Conservation (phyloP, 2,888 invertebrate species). For the Cataglyphis cursor region DNA sequence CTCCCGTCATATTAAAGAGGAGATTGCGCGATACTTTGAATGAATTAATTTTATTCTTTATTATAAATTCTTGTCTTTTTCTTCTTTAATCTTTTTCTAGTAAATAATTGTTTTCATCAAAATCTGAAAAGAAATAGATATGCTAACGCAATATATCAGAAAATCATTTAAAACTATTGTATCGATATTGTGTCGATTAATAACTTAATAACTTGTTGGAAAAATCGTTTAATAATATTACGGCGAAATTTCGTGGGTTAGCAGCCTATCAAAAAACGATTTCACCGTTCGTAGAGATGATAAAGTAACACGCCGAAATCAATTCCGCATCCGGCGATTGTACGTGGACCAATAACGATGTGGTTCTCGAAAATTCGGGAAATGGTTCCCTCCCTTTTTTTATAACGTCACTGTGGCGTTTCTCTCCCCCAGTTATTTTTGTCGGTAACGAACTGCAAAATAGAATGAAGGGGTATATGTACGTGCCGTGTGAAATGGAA, state of each 20-base stretch:
- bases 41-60: neutral
- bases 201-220: constrained; percentile 16
- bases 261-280: constrained; percentile 53
- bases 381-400: constrained; percentile 39
- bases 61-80: neutral
- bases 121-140: neutral
- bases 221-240: constrained; percentile 38
- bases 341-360: constrained; percentile 53
- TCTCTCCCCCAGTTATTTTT: constrained; percentile 46
- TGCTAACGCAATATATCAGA: neutral
- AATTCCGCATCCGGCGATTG: constrained; percentile 51
- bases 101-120: neutral
- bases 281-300: constrained; percentile 49
- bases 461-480: constrained; percentile 32
- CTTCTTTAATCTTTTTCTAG: neutral
- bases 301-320: constrained; percentile 60
- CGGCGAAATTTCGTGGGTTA: constrained; percentile 32
- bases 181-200: constrained; percentile 18
- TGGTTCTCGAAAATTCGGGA: constrained; percentile 48
- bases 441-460: constrained; percentile 55
- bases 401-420: constrained; percentile 34
- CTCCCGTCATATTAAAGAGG: neutral
- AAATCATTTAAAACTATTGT: neutral
- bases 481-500: constrained; percentile 29
- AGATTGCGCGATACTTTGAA: constrained; percentile 6